Conservation (phyloP, 2,113 vertebrate genomes). For the Erpornis zantholeuca region DNA sequence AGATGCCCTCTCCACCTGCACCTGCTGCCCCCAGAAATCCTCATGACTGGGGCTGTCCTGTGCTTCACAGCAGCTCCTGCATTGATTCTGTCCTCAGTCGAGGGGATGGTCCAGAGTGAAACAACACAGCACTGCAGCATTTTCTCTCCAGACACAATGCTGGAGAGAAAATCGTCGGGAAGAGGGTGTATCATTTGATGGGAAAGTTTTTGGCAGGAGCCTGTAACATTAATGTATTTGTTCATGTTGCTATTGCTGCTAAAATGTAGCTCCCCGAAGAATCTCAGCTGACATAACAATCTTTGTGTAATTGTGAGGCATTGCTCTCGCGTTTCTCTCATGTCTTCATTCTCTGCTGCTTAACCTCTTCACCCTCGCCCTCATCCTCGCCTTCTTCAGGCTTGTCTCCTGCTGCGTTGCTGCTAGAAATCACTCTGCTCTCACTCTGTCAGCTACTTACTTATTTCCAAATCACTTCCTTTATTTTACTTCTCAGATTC, state of each 20-base stretch:
- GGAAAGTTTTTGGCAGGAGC: background rate
- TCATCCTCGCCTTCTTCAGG: conserved; percentile 39
- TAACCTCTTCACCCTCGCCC: conserved; percentile 55
- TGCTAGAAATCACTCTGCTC: conserved; percentile 45
- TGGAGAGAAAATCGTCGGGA: background rate
- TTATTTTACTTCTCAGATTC: conserved; percentile 36
- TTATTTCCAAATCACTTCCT: conserved; percentile 50
- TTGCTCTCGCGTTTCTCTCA: conserved; percentile 24
- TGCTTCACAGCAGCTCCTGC: accelerated
- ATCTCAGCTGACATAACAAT: conserved; percentile 54
- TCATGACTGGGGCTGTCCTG: background rate
- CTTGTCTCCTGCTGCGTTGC: background rate
- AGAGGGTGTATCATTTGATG: background rate
- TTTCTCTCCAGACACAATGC: background rate
- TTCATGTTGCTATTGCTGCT: background rate
- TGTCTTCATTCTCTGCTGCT: conserved; percentile 56
- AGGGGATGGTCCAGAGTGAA: background rate
- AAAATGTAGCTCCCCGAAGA: background rate
- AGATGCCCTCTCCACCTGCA: background rate
- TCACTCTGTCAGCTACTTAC: conserved; percentile 55
- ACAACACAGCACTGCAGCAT: background rate
- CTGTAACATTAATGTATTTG: background rate
- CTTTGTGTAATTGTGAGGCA: background rate
- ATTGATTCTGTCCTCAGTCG: accelerated
- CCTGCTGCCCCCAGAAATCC: background rate